Evolutionary conservation across 2,113 vertebrate species (phyloP), one percentile per base, ranked within the genome.

Genomic region (Malurus elegans): DNA sequence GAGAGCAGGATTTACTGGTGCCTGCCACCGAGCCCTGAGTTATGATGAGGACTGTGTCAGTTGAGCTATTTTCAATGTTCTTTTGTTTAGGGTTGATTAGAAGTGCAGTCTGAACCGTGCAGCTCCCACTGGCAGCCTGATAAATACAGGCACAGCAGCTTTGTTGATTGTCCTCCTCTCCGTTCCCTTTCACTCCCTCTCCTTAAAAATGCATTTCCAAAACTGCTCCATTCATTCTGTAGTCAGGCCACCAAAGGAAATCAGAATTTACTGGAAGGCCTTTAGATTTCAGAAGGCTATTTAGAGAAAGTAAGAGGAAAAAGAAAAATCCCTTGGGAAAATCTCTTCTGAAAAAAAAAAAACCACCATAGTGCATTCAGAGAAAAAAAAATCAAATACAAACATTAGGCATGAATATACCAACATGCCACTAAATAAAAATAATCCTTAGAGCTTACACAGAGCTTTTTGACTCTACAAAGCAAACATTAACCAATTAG

Each of bases 401-500:
- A 97, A 96, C 91, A 91, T 76, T 19, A 90, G 75, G 60, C 69
- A 86, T 11, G 57, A 96, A 92, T 88, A 95, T 79, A 90, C 69
- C 74, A 83, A 88, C 72, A 64, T 21, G 13, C 72, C 75, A 93
- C 86, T 92, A 93, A 94, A 96, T 90, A 94, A 96, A 93, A 93
- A 92, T 84, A 96, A 95, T 92, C 72, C 88, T 92, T 66, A 32
- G 85, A 86, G 93, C 34, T 93, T 96, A 88, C 79, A 61, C 48
- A 45, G 92, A 94, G 87, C 61, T 94, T 96, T 96, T 11, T 94
- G 94, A 94, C 70, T 95, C 84, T 31, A 54, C 64, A 95, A 94
- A 96, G 88, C 85, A 97, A 97, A 97, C 88, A 94, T 83, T 95
- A 95, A 95, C 95, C 90, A 95, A 92, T 93, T 95, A 94, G 93